Base-by-base conservation (phyloP, 1,140 invertebrate species). In the Pseudomyrmex sp. region DNA sequence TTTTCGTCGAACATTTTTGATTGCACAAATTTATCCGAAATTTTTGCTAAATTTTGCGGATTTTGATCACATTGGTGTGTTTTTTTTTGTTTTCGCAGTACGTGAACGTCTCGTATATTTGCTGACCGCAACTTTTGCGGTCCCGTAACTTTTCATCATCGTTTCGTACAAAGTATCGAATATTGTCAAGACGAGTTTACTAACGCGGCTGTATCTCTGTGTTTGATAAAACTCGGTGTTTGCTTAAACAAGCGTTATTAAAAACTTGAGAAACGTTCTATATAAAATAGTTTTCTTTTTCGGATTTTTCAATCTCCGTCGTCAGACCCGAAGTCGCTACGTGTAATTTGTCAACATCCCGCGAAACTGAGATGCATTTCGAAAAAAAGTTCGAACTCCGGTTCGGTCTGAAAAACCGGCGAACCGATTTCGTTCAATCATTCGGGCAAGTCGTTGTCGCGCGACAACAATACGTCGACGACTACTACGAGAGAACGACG, bases 1-100 rank as follows among this genome's bases (percentile, higher is more conserved):
- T 13, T 69, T 79, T 80, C 35, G 50, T 35, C 26, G 10, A n/a
- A 15, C 44, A 80, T 80, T 80, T 80, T 59, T 18, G 18, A 20
- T 1, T 26, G 26, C 0, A 9, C 20, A 56, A 59, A 80, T 50
- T 35, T 35, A 50, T 8, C 46, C 69, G 26, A 61, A 80, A 61
- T 61, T 80, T 72, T 50, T 35, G 13, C 23, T 18, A 23, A 54
- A 59, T 35, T 50, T 61, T 8, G n/a, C 58, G 46, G 10, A 26
- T 69, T 58, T 79, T 59, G 18, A 0, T 59, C 76, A 46, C 46
- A 59, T 59, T 59, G n/a, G 4, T 12, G 23, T 4, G 35, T n/a
- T 8, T 26, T 59, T 48, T 73, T 76, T 77, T 66, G 62, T 77
- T 77, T 77, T 66, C 0, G 10, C 46, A 63, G 46, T 26, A 35